Percentiles rank a stretch among this genome's conserved stretches.
Conservation (phyloP, 2,888 invertebrate species). For the Bellardia bayeri region DNA sequence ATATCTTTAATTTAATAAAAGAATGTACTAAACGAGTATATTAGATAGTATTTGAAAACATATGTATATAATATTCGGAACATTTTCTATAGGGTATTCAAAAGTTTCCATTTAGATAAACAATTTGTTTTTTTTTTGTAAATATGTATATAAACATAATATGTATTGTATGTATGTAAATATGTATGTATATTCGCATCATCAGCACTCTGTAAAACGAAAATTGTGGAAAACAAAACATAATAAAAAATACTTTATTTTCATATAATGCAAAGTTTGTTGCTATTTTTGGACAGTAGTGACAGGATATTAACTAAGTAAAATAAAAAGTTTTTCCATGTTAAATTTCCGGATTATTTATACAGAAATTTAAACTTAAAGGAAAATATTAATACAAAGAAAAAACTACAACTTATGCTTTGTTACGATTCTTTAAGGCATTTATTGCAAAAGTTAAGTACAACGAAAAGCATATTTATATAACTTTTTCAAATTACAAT, state of each 20-base stretch:
- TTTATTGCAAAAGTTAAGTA: not conserved
- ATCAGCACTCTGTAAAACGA: conserved; percentile 33
- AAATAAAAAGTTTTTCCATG: conserved; percentile 15
- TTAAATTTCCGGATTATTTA: not conserved
- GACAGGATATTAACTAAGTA: conserved; percentile 57
- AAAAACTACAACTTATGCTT: not conserved
- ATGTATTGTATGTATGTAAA: conserved; percentile 12
- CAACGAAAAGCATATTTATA: not conserved
- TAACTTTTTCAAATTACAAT: not conserved
- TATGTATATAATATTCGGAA: not conserved
- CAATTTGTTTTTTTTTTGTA: not conserved
- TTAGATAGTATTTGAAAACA: not conserved
- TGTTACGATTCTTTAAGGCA: not conserved
- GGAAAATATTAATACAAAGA: not conserved
- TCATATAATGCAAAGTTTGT: conserved; percentile 48
- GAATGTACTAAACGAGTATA: no score
- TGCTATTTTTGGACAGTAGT: conserved; percentile 46
- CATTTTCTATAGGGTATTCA: not conserved
- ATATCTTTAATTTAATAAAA: no score
- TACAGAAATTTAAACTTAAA: not conserved
- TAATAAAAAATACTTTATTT: not conserved
- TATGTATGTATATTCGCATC: conserved; percentile 29
- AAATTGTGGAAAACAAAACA: not conserved
- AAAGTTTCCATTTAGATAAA: not conserved
- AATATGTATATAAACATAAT: conserved; percentile 30